A percentile compares a stretch with the other conserved stretches of the same genome.
These are phyloP conservation scores for Sesia apiformis DNA, from an alignment of 2,888 invertebrate genomes.

Conservation along the genomic window DNA sequence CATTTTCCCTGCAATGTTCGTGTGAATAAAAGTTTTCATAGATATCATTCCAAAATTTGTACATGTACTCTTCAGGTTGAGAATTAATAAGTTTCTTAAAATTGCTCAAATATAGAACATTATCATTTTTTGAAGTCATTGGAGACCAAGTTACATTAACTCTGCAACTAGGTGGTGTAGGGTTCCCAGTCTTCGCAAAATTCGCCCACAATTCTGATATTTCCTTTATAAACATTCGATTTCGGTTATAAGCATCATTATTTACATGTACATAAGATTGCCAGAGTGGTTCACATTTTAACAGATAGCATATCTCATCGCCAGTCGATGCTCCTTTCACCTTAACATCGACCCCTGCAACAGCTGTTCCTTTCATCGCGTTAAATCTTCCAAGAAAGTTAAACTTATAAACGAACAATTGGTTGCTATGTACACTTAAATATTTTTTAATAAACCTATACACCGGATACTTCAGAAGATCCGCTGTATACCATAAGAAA, in stretches of 20 bases:
- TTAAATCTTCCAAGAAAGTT: conserved; percentile 57
- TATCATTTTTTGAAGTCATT: conserved; percentile 29
- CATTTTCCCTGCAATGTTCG: conserved; percentile 22
- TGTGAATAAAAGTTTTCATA: conserved; percentile 38
- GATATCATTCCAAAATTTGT: conserved; percentile 46
- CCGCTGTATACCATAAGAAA: conserved; percentile 53
- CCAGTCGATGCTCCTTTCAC: conserved; percentile 61
- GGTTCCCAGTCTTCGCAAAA: conserved; percentile 60
- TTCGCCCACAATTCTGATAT: conserved; percentile 62
- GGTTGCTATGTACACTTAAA: conserved; percentile 20
- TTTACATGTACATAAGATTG: conserved; percentile 39
- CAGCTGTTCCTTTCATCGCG: conserved; percentile 41
- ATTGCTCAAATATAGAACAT: conserved; percentile 36
- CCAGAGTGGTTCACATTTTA: conserved; percentile 57
- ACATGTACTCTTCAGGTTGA: conserved; percentile 35
- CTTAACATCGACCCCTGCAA: conserved; percentile 24
- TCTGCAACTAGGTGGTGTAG: conserved; percentile 29
- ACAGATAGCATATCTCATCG: conserved; percentile 63
- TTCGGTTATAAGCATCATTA: conserved; percentile 26
- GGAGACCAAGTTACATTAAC: conserved; percentile 37
- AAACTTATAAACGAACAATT: conserved; percentile 60
- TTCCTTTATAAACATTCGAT: conserved; percentile 45
- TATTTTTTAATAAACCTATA: conserved; percentile 48
- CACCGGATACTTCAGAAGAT: conserved; percentile 56
- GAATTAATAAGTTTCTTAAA: conserved; percentile 24